Conservation (phyloP, 2,888 invertebrate genomes). For the Metellina segmentata region DNA sequence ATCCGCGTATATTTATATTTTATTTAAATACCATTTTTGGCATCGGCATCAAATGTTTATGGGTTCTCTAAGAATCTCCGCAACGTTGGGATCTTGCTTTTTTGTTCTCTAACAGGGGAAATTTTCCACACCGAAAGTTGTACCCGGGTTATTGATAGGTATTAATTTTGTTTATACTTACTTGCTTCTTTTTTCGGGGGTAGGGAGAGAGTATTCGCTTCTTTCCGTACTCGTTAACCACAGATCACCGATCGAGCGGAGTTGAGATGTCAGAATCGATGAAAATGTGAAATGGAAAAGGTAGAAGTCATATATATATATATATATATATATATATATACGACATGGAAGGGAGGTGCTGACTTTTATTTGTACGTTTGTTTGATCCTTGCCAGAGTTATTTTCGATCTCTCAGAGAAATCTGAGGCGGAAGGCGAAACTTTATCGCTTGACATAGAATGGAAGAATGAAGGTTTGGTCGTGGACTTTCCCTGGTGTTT, state of each 20-base stretch:
- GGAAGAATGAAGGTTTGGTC: background rate
- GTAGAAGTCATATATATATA: conserved; percentile 30
- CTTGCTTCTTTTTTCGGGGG: conserved; percentile 4
- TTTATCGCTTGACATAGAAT: conserved; percentile 27
- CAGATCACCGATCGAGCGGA: conserved; percentile 20
- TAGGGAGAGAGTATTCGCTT: background rate
- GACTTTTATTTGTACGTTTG: conserved; percentile 25
- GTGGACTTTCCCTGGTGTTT: background rate
- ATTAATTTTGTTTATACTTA: conserved; percentile 56
- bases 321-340: conserved; percentile 37
- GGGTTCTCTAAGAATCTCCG: conserved; percentile 46
- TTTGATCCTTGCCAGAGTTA: conserved; percentile 30
- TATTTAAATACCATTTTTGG: conserved; percentile 62
- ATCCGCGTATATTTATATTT: conserved; percentile 55
- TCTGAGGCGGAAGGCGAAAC: conserved; percentile 43
- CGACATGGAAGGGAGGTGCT: conserved; percentile 9
- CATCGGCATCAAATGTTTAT: conserved; percentile 64
- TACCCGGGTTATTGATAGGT: conserved; percentile 44
- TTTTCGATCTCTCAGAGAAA: conserved; percentile 41
- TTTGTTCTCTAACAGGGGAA: conserved; percentile 9
- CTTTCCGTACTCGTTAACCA: conserved; percentile 34
- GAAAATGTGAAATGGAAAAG: conserved; percentile 23
- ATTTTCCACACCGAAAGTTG: conserved; percentile 33
- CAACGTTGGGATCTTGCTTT: conserved; percentile 3
- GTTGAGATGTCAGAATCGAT: conserved; percentile 57